These are phyloP conservation scores for Frankliniella intonsa DNA, from an alignment of 2,888 invertebrate species.

Conservation along the genomic window DNA sequence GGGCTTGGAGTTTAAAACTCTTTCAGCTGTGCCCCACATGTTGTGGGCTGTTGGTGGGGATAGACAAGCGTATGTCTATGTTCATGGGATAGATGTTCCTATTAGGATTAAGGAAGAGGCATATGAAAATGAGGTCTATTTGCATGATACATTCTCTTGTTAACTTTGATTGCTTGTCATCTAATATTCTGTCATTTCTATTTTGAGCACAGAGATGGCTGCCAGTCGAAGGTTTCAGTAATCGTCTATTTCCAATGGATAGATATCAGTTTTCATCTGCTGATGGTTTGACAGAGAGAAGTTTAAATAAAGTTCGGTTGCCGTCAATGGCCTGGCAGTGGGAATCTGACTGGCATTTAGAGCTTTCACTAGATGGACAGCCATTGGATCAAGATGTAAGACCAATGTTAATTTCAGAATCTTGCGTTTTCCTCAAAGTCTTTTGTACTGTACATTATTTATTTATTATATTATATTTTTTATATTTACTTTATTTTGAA, in stretches of 20 bases:
- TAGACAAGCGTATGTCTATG: conserved; percentile 86
- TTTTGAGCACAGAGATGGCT: conserved; percentile 67
- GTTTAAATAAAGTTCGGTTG: conserved; percentile 73
- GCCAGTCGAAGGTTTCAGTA: conserved; percentile 82
- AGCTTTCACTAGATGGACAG: conserved; percentile 77
- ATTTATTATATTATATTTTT: no score
- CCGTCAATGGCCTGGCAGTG: conserved; percentile 96
- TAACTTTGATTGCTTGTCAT: not conserved
- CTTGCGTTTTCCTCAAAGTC: not conserved
- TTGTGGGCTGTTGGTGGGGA: conserved; percentile 93
- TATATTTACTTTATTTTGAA: no score
- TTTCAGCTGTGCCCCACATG: conserved; percentile 78
- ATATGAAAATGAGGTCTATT: conserved; percentile 77
- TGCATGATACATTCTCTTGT: not conserved
- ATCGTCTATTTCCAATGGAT: conserved; percentile 79
- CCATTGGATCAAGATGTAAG: conserved; percentile 77
- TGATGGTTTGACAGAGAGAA: conserved; percentile 74
- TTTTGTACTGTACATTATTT: no score
- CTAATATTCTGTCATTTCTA: conserved; percentile 15
- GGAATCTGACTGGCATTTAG: conserved; percentile 91
- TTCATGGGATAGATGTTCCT: conserved; percentile 83
- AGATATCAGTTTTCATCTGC: conserved; percentile 78
- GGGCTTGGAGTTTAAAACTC: conserved; percentile 82
- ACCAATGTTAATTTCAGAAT: conserved; percentile 32
- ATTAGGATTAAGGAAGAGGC: conserved; percentile 85